Evolutionary conservation across 2,113 vertebrate genomes (phyloP), one percentile per base, ranked within the genome.

Genomic region (Canis aureus): DNA sequence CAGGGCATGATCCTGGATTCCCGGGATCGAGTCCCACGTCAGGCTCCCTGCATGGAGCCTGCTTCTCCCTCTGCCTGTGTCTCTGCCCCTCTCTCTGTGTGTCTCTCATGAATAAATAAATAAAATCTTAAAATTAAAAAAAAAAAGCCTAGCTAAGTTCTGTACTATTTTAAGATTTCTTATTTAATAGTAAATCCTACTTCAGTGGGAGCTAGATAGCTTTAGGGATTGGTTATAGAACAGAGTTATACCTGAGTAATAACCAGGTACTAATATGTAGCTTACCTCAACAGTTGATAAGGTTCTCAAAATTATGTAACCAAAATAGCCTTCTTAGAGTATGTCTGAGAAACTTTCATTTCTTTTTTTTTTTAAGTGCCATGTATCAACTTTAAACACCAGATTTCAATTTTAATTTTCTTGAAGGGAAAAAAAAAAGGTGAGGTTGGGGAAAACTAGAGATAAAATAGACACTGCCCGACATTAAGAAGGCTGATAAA

Each of bases 341-440:
- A 38, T 86, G 19, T 27, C 69, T 85, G 35, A 96, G 62, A 97
- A 95, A 94, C 74, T 16, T 62, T 13, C 16, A 32, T 82, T 91
- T 92, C 84, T 43, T 43, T 43, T 43, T 43, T 95, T 91, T 12
- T 74, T 5, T 80, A 94, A 96, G 71, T 74, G 62, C 53, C 19
- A 89, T 62, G 94, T 80, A 92, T 92, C 59, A 94, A 51, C 82
- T 95, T 94, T 62, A 95, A 74, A 57, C 38, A 76, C 85, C 23
- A 91, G 62, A 89, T 85, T 88, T 11, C 43, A 66, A 29, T 83
- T 92, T 94, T 91, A 88, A 94, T 84, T 83, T 64, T 71, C 17
- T 88, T 89, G 5, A 78, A 86, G 35, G 1, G 23, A 29, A 51
- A 17, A 29, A 78, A 96, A 82, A 64, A 82, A 22, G 11, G 29